A percentile compares a stretch with the other conserved stretches of the same genome.
Evolutionary conservation across 2,113 vertebrate genomes (phyloP).

Genomic region (Drymodes brunneopygia): DNA sequence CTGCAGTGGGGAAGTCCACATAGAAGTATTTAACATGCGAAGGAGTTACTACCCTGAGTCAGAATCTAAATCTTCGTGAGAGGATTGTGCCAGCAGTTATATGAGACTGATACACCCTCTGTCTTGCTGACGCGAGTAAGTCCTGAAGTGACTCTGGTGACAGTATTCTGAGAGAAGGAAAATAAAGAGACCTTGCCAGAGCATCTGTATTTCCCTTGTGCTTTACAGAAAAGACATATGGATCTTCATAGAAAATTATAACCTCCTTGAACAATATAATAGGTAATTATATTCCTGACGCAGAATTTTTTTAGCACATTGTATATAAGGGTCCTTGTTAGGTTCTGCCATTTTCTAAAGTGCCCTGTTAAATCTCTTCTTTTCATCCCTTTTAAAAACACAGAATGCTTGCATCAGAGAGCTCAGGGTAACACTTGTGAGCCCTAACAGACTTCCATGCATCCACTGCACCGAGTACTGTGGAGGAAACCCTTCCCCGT

Average conservation of each 20-base stretch:
- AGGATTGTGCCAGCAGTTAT: not conserved
- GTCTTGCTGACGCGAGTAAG: not conserved
- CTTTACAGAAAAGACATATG: conserved; percentile 6
- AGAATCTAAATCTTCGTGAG: not conserved
- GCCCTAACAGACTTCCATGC: accelerated
- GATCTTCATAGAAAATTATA: conserved; percentile 25
- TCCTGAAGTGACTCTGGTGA: conserved; percentile 18
- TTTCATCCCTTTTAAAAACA: not conserved
- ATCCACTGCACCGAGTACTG: not conserved
- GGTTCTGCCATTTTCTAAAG: not conserved
- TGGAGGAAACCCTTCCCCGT: not conserved
- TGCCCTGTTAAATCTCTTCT: not conserved
- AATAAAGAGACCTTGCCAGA: not conserved
- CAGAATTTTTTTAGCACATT: not conserved
- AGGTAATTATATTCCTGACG: conserved; percentile 28
- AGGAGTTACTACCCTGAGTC: not conserved
- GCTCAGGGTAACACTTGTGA: not conserved
- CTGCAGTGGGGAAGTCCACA: not conserved
- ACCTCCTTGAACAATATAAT: not conserved
- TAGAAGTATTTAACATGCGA: not conserved
- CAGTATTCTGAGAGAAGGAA: not conserved
- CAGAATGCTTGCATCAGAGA: not conserved
- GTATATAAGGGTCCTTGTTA: not conserved
- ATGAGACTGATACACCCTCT: not conserved
- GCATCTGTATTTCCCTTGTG: conserved; percentile 36